A percentile compares a stretch with the other conserved stretches of the same genome.
Evolutionary conservation across 1,140 invertebrate genomes (phyloP).

Genomic region (Penaeus vannamei): DNA sequence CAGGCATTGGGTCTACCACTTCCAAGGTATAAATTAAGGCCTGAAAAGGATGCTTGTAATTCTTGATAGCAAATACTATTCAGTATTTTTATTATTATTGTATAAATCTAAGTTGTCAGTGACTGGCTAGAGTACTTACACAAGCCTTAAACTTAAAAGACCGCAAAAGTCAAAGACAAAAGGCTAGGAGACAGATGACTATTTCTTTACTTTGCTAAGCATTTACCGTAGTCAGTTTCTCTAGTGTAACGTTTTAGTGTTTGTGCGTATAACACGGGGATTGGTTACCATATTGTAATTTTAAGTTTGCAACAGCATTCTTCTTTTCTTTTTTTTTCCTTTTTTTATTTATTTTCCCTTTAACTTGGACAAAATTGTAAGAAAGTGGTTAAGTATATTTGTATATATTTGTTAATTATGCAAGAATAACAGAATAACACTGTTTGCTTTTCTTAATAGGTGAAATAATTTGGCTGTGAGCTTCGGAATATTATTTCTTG

Average conservation of each 20-base stretch:
- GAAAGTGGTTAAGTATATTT: slow-evolving; percentile 32
- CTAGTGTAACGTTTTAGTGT: slow-evolving; percentile 18
- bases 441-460: slow-evolving; percentile 47
- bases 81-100: too few relatives aligned
- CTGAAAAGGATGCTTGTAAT: too few relatives aligned
- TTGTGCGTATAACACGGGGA: slow-evolving; percentile 27
- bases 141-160: background rate
- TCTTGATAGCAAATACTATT: too few relatives aligned
- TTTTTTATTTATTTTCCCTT: too few relatives aligned
- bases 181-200: background rate
- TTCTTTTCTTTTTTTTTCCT: slow-evolving; percentile 16
- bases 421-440: slow-evolving; percentile 46
- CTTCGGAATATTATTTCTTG: slow-evolving; percentile 38
- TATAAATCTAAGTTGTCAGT: too few relatives aligned
- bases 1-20: too few relatives aligned
- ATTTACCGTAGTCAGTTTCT: slow-evolving; percentile 17
- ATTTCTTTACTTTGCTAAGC: background rate
- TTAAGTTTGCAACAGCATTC: slow-evolving; percentile 27
- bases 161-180: background rate
- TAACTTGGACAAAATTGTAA: background rate
- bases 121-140: too few relatives aligned
- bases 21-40: too few relatives aligned
- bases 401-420: slow-evolving; percentile 37
- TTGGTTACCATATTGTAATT: slow-evolving; percentile 53
- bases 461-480: slow-evolving; percentile 53